Percentiles rank a stretch among this genome's conserved stretches.
phyloP scores from a whole-genome alignment of 2,113 vertebrate species.

The Amblyornis subalaris region DNA sequence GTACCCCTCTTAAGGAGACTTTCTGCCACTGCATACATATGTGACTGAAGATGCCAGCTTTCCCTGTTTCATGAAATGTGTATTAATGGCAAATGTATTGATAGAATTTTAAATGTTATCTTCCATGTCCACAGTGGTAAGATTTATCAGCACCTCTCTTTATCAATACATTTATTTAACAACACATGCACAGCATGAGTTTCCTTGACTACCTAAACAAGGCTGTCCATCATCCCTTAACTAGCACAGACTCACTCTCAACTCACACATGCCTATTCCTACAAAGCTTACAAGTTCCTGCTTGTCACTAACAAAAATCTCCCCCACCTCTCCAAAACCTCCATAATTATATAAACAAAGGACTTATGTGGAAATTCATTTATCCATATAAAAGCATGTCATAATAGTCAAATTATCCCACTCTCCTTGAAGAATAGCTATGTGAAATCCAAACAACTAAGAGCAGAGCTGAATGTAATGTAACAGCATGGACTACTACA shows the following conservation, averaged over 20 bases:
- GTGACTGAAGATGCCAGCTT: not conserved
- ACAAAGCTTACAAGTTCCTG: not conserved
- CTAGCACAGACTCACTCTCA: not conserved
- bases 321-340: not conserved
- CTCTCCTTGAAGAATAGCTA: not conserved
- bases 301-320: not conserved
- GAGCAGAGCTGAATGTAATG: not conserved
- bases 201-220: not conserved
- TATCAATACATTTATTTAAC: not conserved
- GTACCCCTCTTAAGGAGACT: not conserved
- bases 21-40: not conserved
- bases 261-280: not conserved
- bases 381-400: not conserved
- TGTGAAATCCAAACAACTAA: not conserved
- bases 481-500: not conserved
- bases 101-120: not conserved
- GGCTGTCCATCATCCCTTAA: not conserved
- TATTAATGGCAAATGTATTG: not conserved
- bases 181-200: not conserved
- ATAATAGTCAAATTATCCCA: not conserved
- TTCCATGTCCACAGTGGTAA: not conserved
- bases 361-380: not conserved
- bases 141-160: not conserved
- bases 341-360: constrained; percentile 5
- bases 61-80: not conserved